A percentile compares a stretch with the other conserved stretches of the same genome.
phyloP scores from a whole-genome alignment of 37 sponge, comb jelly and placozoan species.

The Crambe crambe region DNA sequence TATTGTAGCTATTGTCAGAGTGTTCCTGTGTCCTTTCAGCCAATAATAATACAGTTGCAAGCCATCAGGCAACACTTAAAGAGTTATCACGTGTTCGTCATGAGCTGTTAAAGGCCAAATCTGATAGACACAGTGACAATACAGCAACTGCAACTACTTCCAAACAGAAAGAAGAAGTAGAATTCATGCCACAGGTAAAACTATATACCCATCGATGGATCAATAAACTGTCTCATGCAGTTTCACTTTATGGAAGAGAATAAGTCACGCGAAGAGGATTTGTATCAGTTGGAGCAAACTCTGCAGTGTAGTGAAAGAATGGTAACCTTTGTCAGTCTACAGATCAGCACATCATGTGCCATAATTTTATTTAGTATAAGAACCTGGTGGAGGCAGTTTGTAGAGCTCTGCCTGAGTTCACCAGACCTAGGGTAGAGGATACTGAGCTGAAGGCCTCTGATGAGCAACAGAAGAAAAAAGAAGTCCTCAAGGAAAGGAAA shows the following conservation, averaged over 20 bases:
- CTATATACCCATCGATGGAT: too few species aligned
- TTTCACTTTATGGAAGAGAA: background rate
- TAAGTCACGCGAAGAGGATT: background rate
- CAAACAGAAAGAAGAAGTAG: background rate
- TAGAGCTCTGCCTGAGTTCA: slow-evolving; percentile 5
- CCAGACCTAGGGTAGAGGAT: background rate
- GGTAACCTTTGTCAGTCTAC: slow-evolving; percentile 3
- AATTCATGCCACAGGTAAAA: background rate
- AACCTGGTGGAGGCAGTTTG: slow-evolving; percentile 7
- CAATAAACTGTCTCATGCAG: too few species aligned
- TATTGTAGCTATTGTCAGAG: background rate
- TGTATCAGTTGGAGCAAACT: slow-evolving; percentile 13
- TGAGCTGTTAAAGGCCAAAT: slow-evolving; percentile 27
- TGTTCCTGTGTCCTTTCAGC: background rate
- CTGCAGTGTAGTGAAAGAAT: slow-evolving; percentile 12
- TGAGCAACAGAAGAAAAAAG: background rate
- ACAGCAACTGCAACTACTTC: background rate
- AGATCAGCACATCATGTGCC: too few species aligned
- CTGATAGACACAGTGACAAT: background rate
- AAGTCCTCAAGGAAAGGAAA: background rate
- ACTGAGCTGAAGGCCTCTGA: background rate
- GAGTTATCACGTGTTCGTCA: slow-evolving; percentile 38
- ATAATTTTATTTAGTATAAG: slow-evolving; percentile 17
- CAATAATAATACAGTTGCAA: slow-evolving; percentile 17
- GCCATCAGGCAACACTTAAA: slow-evolving; percentile 55